Conservation (phyloP, 1,140 invertebrate genomes). For the Heterodera carotae region DNA sequence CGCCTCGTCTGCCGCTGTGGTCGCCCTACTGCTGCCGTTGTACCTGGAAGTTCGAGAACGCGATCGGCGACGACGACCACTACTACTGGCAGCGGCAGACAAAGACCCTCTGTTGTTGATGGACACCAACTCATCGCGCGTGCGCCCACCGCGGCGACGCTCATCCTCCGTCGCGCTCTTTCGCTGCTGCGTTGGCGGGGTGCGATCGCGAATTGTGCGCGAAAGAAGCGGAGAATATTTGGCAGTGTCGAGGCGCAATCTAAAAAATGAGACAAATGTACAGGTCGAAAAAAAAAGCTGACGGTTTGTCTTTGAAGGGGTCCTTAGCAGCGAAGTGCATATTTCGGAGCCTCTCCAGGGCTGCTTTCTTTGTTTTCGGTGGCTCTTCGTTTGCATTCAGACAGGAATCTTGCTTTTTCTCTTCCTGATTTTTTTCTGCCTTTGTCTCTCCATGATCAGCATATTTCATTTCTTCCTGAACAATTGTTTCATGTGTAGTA, state of each 20-base stretch:
- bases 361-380: slow-evolving; percentile 30
- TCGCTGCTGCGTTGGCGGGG: neutral
- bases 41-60: slow-evolving; percentile 15
- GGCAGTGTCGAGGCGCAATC: slow-evolving; percentile 12
- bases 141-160: neutral
- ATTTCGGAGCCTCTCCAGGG: slow-evolving; percentile 22
- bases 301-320: slow-evolving; percentile 29
- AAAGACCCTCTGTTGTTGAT: slow-evolving; percentile 12
- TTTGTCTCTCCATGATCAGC: neutral
- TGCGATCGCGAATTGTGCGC: neutral
- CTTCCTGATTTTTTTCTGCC: neutral
- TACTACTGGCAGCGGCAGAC: neutral
- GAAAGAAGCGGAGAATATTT: slow-evolving; percentile 7
- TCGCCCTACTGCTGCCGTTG: too few relatives aligned
- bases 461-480: neutral
- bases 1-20: neutral
- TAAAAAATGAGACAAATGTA: slow-evolving; percentile 3
- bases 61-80: slow-evolving; percentile 12
- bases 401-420: too few relatives aligned
- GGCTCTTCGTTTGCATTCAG: slow-evolving; percentile 5
- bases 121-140: neutral
- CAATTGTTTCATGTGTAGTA: neutral
- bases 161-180: neutral
- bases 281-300: neutral
- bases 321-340: slow-evolving; percentile 27